Evolutionary conservation across 2,797 vertebrate genomes (phyloP).

Genomic region (Acanthurus lineatus): DNA sequence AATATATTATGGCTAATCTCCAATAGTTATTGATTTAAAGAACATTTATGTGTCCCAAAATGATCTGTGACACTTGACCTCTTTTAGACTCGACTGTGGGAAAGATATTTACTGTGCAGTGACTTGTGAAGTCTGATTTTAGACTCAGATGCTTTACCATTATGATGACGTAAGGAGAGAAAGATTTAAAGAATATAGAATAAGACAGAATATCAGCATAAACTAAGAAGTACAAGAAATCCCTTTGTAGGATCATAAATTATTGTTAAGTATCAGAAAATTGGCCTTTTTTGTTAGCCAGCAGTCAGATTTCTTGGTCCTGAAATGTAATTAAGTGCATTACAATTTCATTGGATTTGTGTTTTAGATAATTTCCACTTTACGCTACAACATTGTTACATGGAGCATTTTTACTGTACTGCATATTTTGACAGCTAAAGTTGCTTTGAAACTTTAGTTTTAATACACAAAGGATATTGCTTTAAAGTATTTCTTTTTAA

Average conservation of each 20-base stretch:
- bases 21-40: background rate
- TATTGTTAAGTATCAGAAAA: background rate
- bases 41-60: too few relatives aligned
- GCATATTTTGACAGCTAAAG: too few relatives aligned
- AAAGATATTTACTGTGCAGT: background rate
- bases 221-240: background rate
- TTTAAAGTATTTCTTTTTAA: background rate
- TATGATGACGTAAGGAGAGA: background rate
- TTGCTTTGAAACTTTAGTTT: too few relatives aligned
- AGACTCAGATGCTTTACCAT: background rate
- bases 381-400: too few relatives aligned
- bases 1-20: background rate
- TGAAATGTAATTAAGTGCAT: background rate
- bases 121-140: background rate
- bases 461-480: too few relatives aligned
- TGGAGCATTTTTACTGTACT: too few relatives aligned
- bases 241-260: constrained; percentile 1
- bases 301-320: background rate
- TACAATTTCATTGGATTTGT: background rate
- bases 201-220: background rate
- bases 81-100: background rate
- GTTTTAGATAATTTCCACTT: too few relatives aligned
- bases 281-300: background rate
- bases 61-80: background rate
- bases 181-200: background rate